A percentile compares a stretch with the other conserved stretches of the same genome.
Evolutionary conservation across 2,113 vertebrate genomes (phyloP).

Genomic region (Plotosus lineatus): DNA sequence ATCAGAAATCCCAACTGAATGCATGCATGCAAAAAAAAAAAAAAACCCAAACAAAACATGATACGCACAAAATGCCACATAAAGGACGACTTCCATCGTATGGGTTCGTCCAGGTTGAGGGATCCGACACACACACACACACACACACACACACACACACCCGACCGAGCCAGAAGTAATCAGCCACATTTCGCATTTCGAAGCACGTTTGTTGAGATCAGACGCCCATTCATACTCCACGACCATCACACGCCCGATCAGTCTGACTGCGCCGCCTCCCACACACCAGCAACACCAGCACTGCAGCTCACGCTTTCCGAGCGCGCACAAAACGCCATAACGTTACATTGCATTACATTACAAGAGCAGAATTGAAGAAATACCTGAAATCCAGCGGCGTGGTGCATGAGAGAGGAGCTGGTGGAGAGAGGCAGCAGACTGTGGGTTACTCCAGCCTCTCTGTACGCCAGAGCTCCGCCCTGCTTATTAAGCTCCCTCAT

Average conservation of each 20-base stretch:
- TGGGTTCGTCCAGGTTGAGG: background rate
- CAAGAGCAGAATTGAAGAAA: constrained; percentile 24
- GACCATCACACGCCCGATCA: constrained; percentile 37
- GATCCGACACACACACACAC: background rate
- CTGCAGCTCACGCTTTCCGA: background rate
- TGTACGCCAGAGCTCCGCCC: constrained; percentile 49
- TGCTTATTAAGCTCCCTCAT: constrained; percentile 45
- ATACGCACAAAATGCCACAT: background rate
- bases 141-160: constrained; percentile 20
- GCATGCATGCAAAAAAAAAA: background rate
- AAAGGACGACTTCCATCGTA: background rate
- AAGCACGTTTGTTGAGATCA: constrained; percentile 31
- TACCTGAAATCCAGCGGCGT: constrained; percentile 71
- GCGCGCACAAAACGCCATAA: background rate
- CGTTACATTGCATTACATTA: background rate
- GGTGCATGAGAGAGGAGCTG: constrained; percentile 67
- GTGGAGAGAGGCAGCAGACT: constrained; percentile 60
- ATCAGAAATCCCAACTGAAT: background rate
- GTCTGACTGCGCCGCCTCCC: background rate
- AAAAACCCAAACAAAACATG: too few relatives aligned
- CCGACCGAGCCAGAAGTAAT: constrained; percentile 2
- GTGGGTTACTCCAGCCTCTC: constrained; percentile 46
- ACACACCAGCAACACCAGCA: constrained; percentile 24
- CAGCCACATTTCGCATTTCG: background rate
- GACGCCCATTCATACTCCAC: constrained; percentile 54